Base-by-base conservation (phyloP, 2,113 vertebrate species). In the Haplochromis burtoni region DNA sequence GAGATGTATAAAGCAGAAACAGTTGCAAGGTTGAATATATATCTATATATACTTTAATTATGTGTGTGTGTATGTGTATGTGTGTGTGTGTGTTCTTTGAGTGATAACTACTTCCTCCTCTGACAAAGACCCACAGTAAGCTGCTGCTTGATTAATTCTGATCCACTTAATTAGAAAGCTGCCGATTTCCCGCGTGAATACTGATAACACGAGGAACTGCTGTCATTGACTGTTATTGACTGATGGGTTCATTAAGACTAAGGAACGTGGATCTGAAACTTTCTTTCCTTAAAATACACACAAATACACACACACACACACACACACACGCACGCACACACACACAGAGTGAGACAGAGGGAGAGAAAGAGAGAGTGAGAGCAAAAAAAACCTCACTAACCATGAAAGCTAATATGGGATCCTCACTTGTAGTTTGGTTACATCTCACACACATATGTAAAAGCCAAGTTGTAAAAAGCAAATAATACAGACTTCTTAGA, bases 161-260 rank as follows among this genome's bases (percentile, higher is more conserved):
- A 96, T 94, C 86, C 92, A 95, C 91, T 95, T 96, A 96, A 96
- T 96, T 96, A 96, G 94, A 94, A 96, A 86, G 94, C 92, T 93
- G 94, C 94, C 91, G 87, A 94, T 96, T 94, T 95, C 95, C 95
- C 95, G 83, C 51, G 91, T 95, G 96, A 95, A 93, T 94, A 93
- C 89, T 87, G 89, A 94, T 94, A 92, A 94, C 83, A 71, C 24
- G 31, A 84, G 84, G 88, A 94, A 92, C 88, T 83, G 84, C 93
- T 96, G 95, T 94, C 94, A 94, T 87, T 93, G 94, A 93, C 87
- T 93, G 87, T 90, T 95, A 94, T 92, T 95, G 95, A 95, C 92
- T 95, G 91, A 94, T 92, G 95, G 89, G 80, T 96, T 95, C 91
- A 96, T 95, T 92, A 95, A 86, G 83, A 81, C 86, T 8, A 24